Evolutionary conservation across 2,113 vertebrate genomes (phyloP), one percentile per base, ranked within the genome.

Genomic region (Salvelinus namaycush): DNA sequence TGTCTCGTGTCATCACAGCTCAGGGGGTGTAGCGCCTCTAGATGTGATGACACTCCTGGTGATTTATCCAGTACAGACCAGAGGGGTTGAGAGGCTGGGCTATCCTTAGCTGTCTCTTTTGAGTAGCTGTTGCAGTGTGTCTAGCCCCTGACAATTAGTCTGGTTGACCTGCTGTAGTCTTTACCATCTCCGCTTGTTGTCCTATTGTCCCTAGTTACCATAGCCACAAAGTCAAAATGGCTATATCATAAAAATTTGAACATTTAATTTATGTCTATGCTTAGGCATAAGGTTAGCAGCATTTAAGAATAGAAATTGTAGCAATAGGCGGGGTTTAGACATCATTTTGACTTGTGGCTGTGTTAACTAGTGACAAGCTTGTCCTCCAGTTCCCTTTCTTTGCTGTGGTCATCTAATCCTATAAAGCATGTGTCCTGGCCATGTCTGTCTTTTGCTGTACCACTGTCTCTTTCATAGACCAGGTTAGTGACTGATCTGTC

Each of bases 1-100:
- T 64, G 76, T 39, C 70, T 62, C 1, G 34, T 69, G 79, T 76
- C 75, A 68, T 78, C 57, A 59, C 51, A 69, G 65, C 27, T 64
- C 72, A 12, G 39, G 39, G 39, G 39, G 39, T 20, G 54, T 73
- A 8, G 18, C 20, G 4, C 14, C 5, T 59, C 60, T 72, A 64
- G 67, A 51, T 79, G 68, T 64, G 68, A 76, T 85, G 79, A 82
- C 79, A 79, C 70, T 74, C 6, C 49, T 51, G 68, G 69, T 44
- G 34, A 69, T 76, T 70, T 60, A n/a, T 70, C 64, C 67, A 39
- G 14, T 18, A 31, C 48, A 20, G 11, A 26, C 31, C 51, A 5
- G 18, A 16, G 20, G 73, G 54, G 77, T 4, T 2, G 14, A 2
- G 49, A 3, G 18, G 44, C 31, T 57, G 57, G 29, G 60, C 39